These are phyloP conservation scores for Adelphocoris suturalis DNA, from an alignment of 2,888 invertebrate genomes.

Conservation along the genomic window DNA sequence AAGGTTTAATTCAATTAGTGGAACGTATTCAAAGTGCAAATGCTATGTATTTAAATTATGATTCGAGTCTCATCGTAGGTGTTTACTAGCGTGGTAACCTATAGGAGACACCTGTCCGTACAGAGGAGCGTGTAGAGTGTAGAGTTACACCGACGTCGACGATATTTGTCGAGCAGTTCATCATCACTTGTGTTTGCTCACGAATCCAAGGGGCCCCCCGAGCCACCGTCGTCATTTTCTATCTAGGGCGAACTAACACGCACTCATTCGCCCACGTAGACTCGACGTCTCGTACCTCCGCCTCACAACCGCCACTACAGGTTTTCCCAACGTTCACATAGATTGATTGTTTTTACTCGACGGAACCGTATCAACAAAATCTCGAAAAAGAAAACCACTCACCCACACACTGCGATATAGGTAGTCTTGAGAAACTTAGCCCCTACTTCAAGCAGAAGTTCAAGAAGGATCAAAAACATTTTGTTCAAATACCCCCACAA, in stretches of 20 bases:
- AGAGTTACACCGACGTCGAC: background rate
- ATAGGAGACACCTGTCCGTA: too few species aligned
- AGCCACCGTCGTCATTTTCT: background rate
- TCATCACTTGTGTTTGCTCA: slow-evolving; percentile 18
- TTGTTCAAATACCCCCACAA: too few species aligned
- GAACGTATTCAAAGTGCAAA: too few species aligned
- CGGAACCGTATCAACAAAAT: background rate
- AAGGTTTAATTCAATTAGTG: too few species aligned
- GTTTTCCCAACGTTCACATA: background rate
- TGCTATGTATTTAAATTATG: too few species aligned
- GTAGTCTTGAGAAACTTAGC: too few species aligned
- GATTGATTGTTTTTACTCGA: slow-evolving; percentile 18
- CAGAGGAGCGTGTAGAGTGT: too few species aligned
- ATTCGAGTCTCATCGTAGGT: too few species aligned
- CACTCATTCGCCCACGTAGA: background rate
- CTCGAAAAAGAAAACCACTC: background rate
- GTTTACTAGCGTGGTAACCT: too few species aligned
- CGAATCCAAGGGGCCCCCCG: background rate
- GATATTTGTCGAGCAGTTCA: slow-evolving; percentile 16
- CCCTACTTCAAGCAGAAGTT: too few species aligned
- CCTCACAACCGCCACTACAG: background rate
- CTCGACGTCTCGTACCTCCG: background rate
- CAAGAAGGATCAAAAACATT: too few species aligned
- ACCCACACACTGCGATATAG: too few species aligned
- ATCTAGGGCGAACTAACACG: slow-evolving; percentile 12